Evolutionary conservation across 2,113 vertebrate genomes (phyloP).

Genomic region (Brienomyrus longianalis): DNA sequence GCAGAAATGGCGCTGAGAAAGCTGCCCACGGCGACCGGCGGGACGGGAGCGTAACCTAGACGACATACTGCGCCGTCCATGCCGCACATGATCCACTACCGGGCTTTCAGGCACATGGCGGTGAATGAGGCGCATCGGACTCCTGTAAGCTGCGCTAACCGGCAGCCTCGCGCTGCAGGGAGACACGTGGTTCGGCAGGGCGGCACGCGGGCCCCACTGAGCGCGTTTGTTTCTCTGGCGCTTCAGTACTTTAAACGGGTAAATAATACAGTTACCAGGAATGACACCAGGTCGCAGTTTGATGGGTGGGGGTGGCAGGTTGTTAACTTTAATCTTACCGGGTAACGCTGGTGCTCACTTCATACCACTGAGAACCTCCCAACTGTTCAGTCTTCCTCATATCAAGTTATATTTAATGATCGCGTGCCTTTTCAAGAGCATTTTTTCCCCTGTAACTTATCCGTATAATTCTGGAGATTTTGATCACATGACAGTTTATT

Average conservation of each 20-base stretch:
- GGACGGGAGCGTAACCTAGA: background rate
- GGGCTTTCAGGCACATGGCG: background rate
- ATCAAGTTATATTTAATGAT: background rate
- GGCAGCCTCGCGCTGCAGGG: background rate
- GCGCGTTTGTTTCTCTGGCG: background rate
- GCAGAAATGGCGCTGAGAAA: slow-evolving; percentile 6
- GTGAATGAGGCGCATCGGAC: background rate
- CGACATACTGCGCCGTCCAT: background rate
- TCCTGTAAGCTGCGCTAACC: background rate
- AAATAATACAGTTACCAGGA: background rate
- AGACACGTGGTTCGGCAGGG: background rate
- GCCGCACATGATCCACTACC: background rate
- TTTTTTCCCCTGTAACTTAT: background rate
- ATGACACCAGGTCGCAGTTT: background rate
- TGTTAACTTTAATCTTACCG: background rate
- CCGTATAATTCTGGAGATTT: background rate
- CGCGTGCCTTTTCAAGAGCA: background rate
- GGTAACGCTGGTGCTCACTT: background rate
- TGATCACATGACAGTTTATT: background rate
- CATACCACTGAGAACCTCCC: background rate
- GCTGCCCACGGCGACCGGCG: background rate
- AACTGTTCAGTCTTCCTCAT: background rate
- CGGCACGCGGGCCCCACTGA: background rate
- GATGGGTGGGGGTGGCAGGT: background rate
- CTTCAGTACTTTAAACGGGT: background rate